Conservation (phyloP, 92 coral and sea anemone species). For the Heliopora coerulea region DNA sequence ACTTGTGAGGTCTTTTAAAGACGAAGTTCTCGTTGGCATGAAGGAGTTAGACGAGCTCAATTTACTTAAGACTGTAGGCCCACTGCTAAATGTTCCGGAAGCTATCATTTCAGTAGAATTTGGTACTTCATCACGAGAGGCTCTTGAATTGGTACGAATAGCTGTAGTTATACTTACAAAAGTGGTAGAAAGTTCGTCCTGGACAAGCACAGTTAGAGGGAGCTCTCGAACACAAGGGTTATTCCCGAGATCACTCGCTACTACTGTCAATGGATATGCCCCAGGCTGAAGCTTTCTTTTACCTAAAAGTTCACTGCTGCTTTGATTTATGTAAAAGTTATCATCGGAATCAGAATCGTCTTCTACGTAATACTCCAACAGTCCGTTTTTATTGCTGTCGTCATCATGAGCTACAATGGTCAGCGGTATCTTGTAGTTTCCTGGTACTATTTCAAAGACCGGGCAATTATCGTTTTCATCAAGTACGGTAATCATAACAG, state of each 20-base stretch:
- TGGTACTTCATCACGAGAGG: background rate
- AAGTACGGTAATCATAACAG: conserved; percentile 36
- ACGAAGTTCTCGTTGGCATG: too few species aligned
- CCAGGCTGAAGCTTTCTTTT: conserved; percentile 12
- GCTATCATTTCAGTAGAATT: background rate
- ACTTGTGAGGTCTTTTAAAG: too few species aligned
- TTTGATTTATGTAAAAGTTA: conserved; percentile 1
- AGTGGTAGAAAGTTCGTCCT: background rate
- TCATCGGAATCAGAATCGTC: conserved; percentile 15
- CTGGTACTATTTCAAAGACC: conserved; percentile 44
- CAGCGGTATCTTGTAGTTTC: conserved; percentile 14
- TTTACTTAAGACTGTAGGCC: too few species aligned
- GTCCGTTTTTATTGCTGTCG: conserved; percentile 25
- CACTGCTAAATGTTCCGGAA: too few species aligned
- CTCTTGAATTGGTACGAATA: background rate
- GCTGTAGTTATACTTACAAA: background rate
- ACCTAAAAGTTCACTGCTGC: background rate
- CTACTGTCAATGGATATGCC: conserved; percentile 17
- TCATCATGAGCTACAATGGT: conserved; percentile 22
- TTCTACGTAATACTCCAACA: conserved; percentile 4
- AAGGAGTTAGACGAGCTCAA: too few species aligned
- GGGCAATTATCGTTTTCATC: conserved; percentile 78
- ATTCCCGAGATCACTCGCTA: conserved; percentile 31
- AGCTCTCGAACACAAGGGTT: conserved; percentile 25
- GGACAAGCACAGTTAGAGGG: background rate